These are phyloP conservation scores for Chorisops tibialis DNA, from an alignment of 2,888 invertebrate species.

Conservation along the genomic window DNA sequence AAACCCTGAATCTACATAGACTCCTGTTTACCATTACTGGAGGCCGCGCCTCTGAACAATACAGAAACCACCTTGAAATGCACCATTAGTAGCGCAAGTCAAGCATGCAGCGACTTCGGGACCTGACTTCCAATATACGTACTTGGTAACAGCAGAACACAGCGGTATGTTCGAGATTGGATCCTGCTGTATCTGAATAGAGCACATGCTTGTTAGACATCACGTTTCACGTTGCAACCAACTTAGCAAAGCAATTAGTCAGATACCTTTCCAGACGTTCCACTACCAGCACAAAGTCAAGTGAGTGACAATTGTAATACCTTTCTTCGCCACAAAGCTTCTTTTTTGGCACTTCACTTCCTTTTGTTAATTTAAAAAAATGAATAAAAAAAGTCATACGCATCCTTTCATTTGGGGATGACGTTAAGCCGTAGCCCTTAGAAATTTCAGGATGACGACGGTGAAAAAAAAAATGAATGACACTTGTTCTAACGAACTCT, in stretches of 20 bases:
- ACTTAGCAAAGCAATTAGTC: conserved; percentile 25
- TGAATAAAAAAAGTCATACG: conserved; percentile 16
- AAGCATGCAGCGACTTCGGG: neutral
- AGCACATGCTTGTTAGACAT: conserved; percentile 15
- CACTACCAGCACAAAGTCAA: conserved; percentile 18
- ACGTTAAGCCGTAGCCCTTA: conserved; percentile 11
- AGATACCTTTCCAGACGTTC: conserved; percentile 18
- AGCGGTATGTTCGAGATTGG: neutral
- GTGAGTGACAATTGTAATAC: conserved; percentile 27
- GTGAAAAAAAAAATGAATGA: conserved; percentile 22
- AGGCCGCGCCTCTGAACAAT: neutral
- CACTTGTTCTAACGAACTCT: conserved; percentile 28
- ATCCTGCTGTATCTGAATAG: neutral
- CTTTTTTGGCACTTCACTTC: conserved; percentile 27
- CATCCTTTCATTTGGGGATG: conserved; percentile 23
- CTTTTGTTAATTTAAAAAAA: conserved; percentile 24
- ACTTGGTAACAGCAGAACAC: neutral
- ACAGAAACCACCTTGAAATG: neutral
- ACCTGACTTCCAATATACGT: too few relatives aligned
- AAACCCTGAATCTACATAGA: too few relatives aligned
- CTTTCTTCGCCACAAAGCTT: conserved; percentile 26
- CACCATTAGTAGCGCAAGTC: conserved; percentile 9
- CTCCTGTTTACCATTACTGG: too few relatives aligned
- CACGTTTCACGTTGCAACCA: conserved; percentile 8
- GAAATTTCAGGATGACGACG: conserved; percentile 21